A percentile compares a stretch with the other conserved stretches of the same genome.
These are phyloP conservation scores for Proteles cristata DNA, from an alignment of 2,113 vertebrate species.

Conservation along the genomic window DNA sequence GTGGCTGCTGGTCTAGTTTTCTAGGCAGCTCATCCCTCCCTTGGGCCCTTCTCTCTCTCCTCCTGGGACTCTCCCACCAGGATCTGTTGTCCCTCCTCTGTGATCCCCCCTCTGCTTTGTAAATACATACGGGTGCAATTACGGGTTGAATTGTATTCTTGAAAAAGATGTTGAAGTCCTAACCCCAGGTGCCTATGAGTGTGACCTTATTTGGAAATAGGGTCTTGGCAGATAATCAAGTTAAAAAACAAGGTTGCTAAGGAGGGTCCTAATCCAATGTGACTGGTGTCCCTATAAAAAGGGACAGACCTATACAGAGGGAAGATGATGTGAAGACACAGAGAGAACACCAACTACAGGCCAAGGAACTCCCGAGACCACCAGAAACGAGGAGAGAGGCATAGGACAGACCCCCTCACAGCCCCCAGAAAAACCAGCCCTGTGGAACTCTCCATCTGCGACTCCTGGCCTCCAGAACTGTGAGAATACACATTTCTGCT, in stretches of 20 bases:
- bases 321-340: not conserved
- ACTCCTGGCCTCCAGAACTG: not conserved
- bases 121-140: too few species aligned
- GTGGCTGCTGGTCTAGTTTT: not conserved
- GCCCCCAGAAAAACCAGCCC: not conserved
- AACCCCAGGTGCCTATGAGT: not conserved
- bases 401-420: not conserved
- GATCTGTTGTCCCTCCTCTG: not conserved
- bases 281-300: not conserved
- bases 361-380: not conserved
- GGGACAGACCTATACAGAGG: not conserved
- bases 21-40: not conserved
- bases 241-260: not conserved
- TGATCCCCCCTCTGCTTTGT: not conserved
- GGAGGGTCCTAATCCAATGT: not conserved
- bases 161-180: not conserved
- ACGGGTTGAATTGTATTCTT: not conserved
- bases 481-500: not conserved
- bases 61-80: not conserved
- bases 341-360: not conserved
- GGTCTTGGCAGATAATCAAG: not conserved
- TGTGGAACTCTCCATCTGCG: not conserved
- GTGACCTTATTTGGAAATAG: not conserved
- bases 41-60: not conserved
- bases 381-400: not conserved